Evolutionary conservation across 1,140 invertebrate genomes (phyloP).

Genomic region (Heliconius eleuchia): DNA sequence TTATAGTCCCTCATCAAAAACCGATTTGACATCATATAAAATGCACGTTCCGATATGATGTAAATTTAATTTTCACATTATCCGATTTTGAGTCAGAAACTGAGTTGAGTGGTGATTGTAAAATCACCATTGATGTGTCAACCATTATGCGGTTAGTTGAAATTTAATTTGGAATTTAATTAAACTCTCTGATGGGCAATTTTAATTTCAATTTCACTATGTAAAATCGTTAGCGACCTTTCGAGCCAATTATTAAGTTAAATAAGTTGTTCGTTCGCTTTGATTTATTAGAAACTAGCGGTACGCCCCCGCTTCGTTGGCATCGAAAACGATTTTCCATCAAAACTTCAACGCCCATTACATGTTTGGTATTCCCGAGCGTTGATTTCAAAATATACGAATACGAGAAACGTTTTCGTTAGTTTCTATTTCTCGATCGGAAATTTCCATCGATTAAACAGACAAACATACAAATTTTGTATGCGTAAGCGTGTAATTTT

Average conservation of each 20-base stretch:
- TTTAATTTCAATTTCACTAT: slow-evolving; percentile 20
- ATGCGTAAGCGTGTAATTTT: not conserved
- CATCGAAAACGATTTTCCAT: slow-evolving; percentile 1
- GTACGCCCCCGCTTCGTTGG: not conserved
- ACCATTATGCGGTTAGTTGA: slow-evolving; percentile 19
- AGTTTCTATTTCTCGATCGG: not conserved
- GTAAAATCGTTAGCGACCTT: slow-evolving; percentile 11
- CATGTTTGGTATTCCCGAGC: not conserved
- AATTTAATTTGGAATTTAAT: slow-evolving; percentile 24
- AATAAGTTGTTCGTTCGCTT: not conserved
- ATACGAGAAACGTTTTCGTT: not conserved
- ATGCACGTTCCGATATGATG: slow-evolving; percentile 24
- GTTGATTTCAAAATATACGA: slow-evolving; percentile 7
- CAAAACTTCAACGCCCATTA: slow-evolving; percentile 1
- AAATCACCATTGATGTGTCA: slow-evolving; percentile 16
- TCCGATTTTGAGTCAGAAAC: slow-evolving; percentile 18
- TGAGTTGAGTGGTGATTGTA: slow-evolving; percentile 19
- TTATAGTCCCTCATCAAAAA: slow-evolving; percentile 24
- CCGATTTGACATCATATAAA: slow-evolving; percentile 28
- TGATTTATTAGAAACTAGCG: slow-evolving; percentile 12
- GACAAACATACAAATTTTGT: not conserved
- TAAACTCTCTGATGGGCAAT: slow-evolving; percentile 10
- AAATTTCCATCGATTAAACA: not conserved
- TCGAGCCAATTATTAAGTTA: slow-evolving; percentile 4
- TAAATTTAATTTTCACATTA: slow-evolving; percentile 28